Conservation (phyloP, 2,113 vertebrate species). For the Apteryx owenii region DNA sequence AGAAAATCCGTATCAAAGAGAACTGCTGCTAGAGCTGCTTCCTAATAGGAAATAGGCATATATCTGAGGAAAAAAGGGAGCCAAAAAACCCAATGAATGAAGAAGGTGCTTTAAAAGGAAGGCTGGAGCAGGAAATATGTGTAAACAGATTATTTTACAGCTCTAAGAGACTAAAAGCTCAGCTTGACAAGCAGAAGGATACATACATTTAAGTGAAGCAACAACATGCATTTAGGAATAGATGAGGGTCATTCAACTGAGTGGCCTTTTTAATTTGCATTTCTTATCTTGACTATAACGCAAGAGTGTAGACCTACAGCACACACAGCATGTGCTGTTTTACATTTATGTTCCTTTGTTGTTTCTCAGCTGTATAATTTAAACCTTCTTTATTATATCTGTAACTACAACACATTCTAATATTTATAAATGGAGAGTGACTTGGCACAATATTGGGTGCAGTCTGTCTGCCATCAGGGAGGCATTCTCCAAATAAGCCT, state of each 20-base stretch:
- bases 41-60: neutral
- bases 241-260: neutral
- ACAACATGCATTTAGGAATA: slow-evolving; percentile 5
- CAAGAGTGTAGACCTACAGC: slow-evolving; percentile 42
- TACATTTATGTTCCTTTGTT: slow-evolving; percentile 44
- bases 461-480: neutral
- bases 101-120: neutral
- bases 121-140: neutral
- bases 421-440: slow-evolving; percentile 47
- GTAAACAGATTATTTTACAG: neutral
- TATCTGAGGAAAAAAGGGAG: neutral
- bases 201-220: neutral
- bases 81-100: neutral
- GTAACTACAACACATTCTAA: slow-evolving; percentile 39
- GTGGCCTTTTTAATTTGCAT: neutral
- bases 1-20: neutral
- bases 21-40: neutral
- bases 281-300: slow-evolving; percentile 38
- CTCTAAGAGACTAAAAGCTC: neutral
- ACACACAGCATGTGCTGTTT: slow-evolving; percentile 13
- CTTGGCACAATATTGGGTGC: slow-evolving; percentile 1
- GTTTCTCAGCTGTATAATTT: slow-evolving; percentile 33
- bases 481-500: neutral
- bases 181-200: neutral
- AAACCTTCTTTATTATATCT: slow-evolving; percentile 34